Evolutionary conservation across 2,113 vertebrate species (phyloP).

Genomic region (Oryzias woworae): DNA sequence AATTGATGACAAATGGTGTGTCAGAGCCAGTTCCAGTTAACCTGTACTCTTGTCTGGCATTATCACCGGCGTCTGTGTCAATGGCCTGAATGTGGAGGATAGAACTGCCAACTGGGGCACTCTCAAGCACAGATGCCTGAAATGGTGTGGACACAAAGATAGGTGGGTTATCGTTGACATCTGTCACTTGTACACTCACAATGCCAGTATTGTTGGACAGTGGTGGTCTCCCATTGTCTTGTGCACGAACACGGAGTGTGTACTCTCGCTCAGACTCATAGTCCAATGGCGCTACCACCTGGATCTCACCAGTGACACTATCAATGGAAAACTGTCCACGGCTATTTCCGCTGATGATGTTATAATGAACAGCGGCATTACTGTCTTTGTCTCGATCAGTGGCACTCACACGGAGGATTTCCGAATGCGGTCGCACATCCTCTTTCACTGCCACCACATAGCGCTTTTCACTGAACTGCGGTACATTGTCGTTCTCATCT

Average conservation of each 20-base stretch:
- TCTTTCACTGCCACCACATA: slow-evolving; percentile 94
- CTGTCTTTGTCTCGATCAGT: slow-evolving; percentile 92
- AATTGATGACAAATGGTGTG: slow-evolving; percentile 93
- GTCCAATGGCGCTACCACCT: slow-evolving; percentile 92
- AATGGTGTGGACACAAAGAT: slow-evolving; percentile 98
- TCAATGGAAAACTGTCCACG: slow-evolving; percentile 95
- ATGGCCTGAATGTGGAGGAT: slow-evolving; percentile 98
- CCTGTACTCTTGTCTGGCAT: slow-evolving; percentile 91
- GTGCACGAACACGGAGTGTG: slow-evolving; percentile 88
- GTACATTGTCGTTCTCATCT: slow-evolving; percentile 96
- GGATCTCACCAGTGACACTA: slow-evolving; percentile 92
- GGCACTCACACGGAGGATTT: slow-evolving; percentile 90
- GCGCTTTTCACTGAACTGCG: slow-evolving; percentile 97
- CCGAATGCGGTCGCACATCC: slow-evolving; percentile 89
- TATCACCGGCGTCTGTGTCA: slow-evolving; percentile 92
- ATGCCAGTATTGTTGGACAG: slow-evolving; percentile 97
- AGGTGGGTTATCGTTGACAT: slow-evolving; percentile 95
- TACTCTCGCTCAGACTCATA: slow-evolving; percentile 95
- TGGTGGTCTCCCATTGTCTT: slow-evolving; percentile 93
- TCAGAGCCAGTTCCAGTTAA: slow-evolving; percentile 85
- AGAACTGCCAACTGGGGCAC: slow-evolving; percentile 91
- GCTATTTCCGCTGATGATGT: slow-evolving; percentile 96
- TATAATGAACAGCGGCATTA: slow-evolving; percentile 93
- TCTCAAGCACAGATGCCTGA: slow-evolving; percentile 93
- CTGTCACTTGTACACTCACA: slow-evolving; percentile 93